A percentile compares a stretch with the other conserved stretches of the same genome.
These are phyloP conservation scores for Agrotis segetum DNA, from an alignment of 2,888 invertebrate species.

Conservation along the genomic window DNA sequence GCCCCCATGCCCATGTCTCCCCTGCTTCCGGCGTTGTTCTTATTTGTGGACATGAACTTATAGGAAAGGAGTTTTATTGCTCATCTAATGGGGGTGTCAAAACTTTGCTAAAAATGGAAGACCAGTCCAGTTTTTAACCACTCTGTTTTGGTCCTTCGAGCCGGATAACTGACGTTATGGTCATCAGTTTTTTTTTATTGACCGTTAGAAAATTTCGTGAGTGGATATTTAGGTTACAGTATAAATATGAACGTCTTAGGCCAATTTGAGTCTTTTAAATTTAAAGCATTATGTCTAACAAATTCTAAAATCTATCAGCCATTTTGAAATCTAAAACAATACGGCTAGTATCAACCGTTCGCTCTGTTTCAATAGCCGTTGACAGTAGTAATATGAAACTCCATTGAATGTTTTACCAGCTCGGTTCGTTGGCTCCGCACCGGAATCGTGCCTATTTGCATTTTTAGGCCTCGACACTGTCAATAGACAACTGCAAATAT, in stretches of 20 bases:
- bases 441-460: conserved; percentile 64
- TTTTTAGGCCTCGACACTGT: conserved; percentile 57
- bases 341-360: not conserved
- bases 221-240: no score
- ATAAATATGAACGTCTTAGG: no score
- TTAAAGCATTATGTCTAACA: not conserved
- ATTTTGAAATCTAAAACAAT: conserved; percentile 28
- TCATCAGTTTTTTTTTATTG: no score
- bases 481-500: conserved; percentile 53
- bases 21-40: conserved; percentile 64
- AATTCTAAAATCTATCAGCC: not conserved
- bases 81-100: not conserved
- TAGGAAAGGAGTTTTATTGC: conserved; percentile 23
- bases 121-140: no score
- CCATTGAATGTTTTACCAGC: conserved; percentile 45
- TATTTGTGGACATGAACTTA: conserved; percentile 37
- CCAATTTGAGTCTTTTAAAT: not conserved
- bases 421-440: conserved; percentile 59
- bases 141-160: conserved; percentile 11
- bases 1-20: conserved; percentile 66
- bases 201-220: no score
- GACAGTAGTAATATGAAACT: conserved; percentile 43
- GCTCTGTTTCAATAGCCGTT: conserved; percentile 26
- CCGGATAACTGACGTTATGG: not conserved
- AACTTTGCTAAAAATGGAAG: not conserved